Evolutionary conservation across 2,888 invertebrate genomes (phyloP).

Genomic region (Drosophila antonietae): DNA sequence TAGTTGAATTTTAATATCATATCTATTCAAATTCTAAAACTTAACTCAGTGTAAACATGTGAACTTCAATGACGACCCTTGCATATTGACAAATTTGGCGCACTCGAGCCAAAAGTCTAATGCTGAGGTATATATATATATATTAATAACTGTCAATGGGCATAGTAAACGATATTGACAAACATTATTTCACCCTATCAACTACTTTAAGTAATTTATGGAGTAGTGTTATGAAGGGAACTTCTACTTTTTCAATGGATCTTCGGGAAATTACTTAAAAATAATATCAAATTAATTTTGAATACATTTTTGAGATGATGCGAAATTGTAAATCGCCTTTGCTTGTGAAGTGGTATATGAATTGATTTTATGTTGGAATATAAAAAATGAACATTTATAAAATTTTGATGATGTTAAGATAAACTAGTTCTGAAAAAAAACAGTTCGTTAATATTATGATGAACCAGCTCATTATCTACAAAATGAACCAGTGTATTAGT

Average conservation of each 20-base stretch:
- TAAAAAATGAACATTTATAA: neutral
- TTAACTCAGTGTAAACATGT: neutral
- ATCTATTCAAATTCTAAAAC: neutral
- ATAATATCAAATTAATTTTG: neutral
- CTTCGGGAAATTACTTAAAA: neutral
- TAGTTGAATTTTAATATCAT: neutral
- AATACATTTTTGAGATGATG: neutral
- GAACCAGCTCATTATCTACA: neutral
- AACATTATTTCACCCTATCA: neutral
- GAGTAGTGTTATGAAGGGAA: neutral
- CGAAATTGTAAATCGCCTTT: too few relatives aligned
- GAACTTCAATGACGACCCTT: conserved; percentile 14
- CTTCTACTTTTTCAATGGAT: neutral
- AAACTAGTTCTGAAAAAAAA: neutral
- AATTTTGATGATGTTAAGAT: neutral
- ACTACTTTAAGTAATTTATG: neutral
- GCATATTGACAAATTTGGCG: conserved; percentile 3
- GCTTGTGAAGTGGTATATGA: neutral
- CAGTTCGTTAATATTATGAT: neutral
- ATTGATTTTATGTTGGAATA: neutral
- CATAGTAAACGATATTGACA: conserved; percentile 17
- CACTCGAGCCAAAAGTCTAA: conserved; percentile 3
- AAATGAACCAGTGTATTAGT: neutral
- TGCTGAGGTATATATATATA: neutral
- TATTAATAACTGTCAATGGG: conserved; percentile 24